Conservation (phyloP, 2,797 vertebrate species). For the Cetoscarus ocellatus region DNA sequence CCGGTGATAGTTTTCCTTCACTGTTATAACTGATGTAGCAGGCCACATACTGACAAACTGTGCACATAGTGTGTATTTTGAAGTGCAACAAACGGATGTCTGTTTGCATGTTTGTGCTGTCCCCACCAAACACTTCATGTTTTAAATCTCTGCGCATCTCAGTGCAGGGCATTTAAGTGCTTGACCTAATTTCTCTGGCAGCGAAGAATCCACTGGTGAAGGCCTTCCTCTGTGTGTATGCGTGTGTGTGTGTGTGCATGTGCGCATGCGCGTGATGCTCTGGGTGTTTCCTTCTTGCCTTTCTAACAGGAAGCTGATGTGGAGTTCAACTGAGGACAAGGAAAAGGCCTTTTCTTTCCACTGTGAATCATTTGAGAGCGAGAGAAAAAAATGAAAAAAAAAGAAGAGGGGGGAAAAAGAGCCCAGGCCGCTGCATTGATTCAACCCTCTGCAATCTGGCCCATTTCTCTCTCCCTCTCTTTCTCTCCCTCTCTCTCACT, state of each 20-base stretch:
- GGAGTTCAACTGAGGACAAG: constrained; percentile 93
- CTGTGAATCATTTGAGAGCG: constrained; percentile 86
- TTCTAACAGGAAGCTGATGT: constrained; percentile 89
- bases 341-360: constrained; percentile 88
- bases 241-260: constrained; percentile 46
- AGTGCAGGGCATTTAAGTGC: constrained; percentile 82
- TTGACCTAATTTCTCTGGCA: constrained; percentile 88
- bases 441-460: constrained; percentile 87
- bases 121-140: constrained; percentile 58
- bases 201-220: constrained; percentile 84
- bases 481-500: constrained; percentile 35
- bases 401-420: constrained; percentile 36
- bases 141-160: constrained; percentile 74
- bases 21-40: constrained; percentile 46
- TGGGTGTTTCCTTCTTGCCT: constrained; percentile 87
- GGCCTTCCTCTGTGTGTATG: constrained; percentile 83
- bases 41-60: constrained; percentile 27
- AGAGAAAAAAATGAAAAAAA: constrained; percentile 34
- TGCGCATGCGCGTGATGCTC: constrained; percentile 71
- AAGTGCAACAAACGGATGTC: constrained; percentile 41
- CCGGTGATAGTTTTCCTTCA: constrained; percentile 44
- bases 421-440: constrained; percentile 84
- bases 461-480: constrained; percentile 49
- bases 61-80: constrained; percentile 22
- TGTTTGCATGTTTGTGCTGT: constrained; percentile 40